Conservation (phyloP, 2,888 invertebrate species). For the Platycnemis pennipes region DNA sequence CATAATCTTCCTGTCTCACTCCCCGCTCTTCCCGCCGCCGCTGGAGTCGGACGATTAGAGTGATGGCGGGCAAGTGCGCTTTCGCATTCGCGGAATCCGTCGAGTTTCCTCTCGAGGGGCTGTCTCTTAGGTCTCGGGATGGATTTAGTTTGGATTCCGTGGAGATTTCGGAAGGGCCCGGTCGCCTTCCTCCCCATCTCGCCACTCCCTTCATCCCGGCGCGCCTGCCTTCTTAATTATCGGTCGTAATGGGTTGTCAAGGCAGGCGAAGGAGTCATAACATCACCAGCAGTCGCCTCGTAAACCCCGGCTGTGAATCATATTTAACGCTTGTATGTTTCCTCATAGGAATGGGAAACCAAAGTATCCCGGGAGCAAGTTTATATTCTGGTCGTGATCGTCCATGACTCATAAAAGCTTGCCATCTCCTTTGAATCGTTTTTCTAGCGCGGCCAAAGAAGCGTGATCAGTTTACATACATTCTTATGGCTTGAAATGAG, state of each 20-base stretch:
- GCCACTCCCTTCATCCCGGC: background rate
- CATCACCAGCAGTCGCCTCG: background rate
- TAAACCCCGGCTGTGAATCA: background rate
- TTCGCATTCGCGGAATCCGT: background rate
- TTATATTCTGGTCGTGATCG: background rate
- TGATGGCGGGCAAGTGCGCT: constrained; percentile 7
- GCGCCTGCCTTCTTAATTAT: background rate
- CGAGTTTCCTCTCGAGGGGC: background rate
- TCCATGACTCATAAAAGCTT: background rate
- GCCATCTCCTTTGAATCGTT: background rate
- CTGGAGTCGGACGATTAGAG: background rate
- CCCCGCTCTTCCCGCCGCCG: background rate
- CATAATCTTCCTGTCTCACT: background rate
- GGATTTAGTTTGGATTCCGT: background rate
- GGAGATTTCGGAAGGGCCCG: background rate
- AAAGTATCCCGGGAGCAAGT: background rate
- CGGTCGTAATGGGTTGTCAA: background rate
- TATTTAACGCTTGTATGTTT: background rate
- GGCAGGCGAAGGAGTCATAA: background rate
- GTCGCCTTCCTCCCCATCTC: background rate
- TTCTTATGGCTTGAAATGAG: background rate
- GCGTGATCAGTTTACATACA: background rate
- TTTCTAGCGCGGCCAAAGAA: background rate
- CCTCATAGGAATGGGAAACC: background rate
- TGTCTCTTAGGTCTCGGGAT: background rate